These are phyloP conservation scores for Heteromormyrus szaboi DNA, from an alignment of 2,797 vertebrate species.

Conservation along the genomic window DNA sequence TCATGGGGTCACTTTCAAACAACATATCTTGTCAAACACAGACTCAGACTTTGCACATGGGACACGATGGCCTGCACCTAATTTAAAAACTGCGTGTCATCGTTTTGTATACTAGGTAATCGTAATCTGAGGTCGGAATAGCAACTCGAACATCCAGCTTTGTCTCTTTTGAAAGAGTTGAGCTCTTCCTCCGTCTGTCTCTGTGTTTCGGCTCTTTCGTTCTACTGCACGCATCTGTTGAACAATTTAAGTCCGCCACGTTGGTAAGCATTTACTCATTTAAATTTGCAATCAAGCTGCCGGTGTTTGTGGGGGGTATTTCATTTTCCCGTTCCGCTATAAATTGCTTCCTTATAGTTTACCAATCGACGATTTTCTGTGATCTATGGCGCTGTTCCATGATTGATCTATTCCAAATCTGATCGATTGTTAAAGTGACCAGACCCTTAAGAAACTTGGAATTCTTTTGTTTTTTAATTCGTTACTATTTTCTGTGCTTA, in stretches of 20 bases:
- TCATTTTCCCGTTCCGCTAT: not conserved
- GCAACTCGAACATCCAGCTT: not conserved
- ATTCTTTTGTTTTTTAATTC: conserved; percentile 19
- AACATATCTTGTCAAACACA: not conserved
- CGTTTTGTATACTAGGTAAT: not conserved
- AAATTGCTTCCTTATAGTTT: conserved; percentile 14
- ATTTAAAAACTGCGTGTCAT: not conserved
- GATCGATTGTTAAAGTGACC: conserved; percentile 59
- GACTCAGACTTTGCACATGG: not conserved
- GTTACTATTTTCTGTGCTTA: not conserved
- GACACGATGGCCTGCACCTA: too few relatives aligned
- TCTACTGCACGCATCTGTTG: not conserved
- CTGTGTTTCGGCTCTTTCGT: not conserved
- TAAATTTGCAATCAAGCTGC: not conserved
- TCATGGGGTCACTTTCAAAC: not conserved
- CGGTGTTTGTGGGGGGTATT: not conserved
- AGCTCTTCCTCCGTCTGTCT: not conserved
- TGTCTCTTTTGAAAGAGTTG: not conserved
- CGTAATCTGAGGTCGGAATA: not conserved
- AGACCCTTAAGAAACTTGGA: conserved; percentile 38
- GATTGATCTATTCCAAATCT: conserved; percentile 61
- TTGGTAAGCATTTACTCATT: not conserved
- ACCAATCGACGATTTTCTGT: conserved; percentile 53
- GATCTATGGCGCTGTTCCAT: conserved; percentile 62
- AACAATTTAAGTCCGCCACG: not conserved